These are phyloP conservation scores for Neomonachus schauinslandi DNA, from an alignment of 2,113 vertebrate species.

Conservation along the genomic window DNA sequence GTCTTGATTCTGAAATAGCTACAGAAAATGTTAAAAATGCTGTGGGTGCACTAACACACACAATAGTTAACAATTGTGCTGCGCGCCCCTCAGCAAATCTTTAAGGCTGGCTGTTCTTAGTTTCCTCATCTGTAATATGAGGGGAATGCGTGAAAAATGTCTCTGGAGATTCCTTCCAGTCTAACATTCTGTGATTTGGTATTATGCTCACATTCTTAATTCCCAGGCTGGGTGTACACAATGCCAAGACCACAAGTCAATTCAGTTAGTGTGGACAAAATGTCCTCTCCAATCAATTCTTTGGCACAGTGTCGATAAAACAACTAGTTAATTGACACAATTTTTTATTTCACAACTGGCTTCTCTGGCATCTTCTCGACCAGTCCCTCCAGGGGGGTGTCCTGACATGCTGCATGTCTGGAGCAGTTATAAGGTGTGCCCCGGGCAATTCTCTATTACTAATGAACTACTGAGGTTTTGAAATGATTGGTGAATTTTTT, in stretches of 20 bases:
- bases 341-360: slow-evolving; percentile 64
- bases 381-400: accelerated
- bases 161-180: neutral
- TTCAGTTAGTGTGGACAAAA: slow-evolving; percentile 15
- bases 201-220: neutral
- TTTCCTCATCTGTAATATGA: slow-evolving; percentile 2
- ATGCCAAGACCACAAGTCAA: slow-evolving; percentile 38
- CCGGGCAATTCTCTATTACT: neutral
- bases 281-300: slow-evolving; percentile 67
- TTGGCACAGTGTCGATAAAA: neutral
- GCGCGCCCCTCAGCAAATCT: neutral
- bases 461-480: neutral
- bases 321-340: slow-evolving; percentile 30
- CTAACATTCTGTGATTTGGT: neutral
- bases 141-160: slow-evolving; percentile 8
- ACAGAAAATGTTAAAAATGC: slow-evolving; percentile 79
- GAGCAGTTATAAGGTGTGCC: slow-evolving; percentile 52
- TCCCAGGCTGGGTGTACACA: neutral
- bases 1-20: slow-evolving; percentile 73
- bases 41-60: neutral
- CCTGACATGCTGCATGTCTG: neutral
- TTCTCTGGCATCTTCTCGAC: neutral
- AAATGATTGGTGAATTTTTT: neutral
- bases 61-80: slow-evolving; percentile 34
- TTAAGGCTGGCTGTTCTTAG: neutral